Conservation (phyloP, 2,113 vertebrate species). For the Notechis scutatus region DNA sequence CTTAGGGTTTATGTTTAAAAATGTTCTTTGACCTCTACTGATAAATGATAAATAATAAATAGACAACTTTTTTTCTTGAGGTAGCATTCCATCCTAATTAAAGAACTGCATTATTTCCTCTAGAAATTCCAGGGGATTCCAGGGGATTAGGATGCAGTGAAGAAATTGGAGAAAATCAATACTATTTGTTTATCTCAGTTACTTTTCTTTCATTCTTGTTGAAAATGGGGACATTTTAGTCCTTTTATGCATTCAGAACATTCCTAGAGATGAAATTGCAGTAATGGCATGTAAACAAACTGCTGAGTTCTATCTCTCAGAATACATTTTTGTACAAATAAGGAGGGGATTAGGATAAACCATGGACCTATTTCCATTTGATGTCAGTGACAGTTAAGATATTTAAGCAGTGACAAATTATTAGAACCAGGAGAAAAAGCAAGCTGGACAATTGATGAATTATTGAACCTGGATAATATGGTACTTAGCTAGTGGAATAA, state of each 20-base stretch:
- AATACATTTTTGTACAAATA: not conserved
- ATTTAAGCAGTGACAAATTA: not conserved
- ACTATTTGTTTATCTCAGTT: not conserved
- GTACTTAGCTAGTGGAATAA: not conserved
- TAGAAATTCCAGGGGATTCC: not conserved
- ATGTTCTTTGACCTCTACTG: not conserved
- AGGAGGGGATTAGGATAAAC: not conserved
- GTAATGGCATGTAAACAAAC: constrained; percentile 1
- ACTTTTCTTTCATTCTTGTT: not conserved
- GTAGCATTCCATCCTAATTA: not conserved
- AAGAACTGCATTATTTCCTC: not conserved
- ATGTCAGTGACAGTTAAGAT: not conserved
- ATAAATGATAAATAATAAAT: not conserved
- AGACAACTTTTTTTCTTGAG: not conserved
- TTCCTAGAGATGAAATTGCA: not conserved
- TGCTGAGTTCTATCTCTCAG: not conserved
- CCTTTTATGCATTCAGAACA: not conserved
- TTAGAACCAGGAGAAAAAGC: too few species aligned
- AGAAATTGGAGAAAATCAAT: not conserved
- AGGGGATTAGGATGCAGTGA: not conserved
- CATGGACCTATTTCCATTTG: not conserved
- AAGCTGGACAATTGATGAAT: not conserved
- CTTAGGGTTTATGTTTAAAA: not conserved
- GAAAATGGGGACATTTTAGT: not conserved
- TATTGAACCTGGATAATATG: not conserved